Evolutionary conservation across 2,888 invertebrate genomes (phyloP).

Genomic region (Alviniconcha strummeri): DNA sequence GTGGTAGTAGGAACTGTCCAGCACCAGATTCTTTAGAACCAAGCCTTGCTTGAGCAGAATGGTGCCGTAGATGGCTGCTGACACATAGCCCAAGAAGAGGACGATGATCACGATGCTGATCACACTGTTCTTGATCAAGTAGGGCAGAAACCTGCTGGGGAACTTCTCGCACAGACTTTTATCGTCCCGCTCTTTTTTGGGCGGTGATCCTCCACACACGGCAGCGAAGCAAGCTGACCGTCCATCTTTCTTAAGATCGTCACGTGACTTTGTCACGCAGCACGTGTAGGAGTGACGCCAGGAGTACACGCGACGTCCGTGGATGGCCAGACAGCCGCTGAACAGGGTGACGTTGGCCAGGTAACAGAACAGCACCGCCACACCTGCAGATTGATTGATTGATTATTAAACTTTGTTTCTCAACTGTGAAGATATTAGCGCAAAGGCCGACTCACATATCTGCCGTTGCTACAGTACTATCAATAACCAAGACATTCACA

Average conservation of each 20-base stretch:
- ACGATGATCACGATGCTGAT: constrained; percentile 47
- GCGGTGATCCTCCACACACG: constrained; percentile 69
- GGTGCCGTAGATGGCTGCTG: constrained; percentile 55
- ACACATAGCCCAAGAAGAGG: constrained; percentile 52
- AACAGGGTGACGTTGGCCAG: constrained; percentile 63
- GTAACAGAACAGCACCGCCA: constrained; percentile 64
- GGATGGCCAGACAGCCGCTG: constrained; percentile 59
- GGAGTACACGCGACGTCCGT: constrained; percentile 53
- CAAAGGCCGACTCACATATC: too few species aligned
- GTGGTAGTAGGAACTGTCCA: constrained; percentile 55
- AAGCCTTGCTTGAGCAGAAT: constrained; percentile 55
- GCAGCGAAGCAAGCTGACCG: constrained; percentile 32
- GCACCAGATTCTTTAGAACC: constrained; percentile 53
- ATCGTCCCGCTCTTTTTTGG: constrained; percentile 43
- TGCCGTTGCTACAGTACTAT: too few species aligned
- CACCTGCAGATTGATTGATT: constrained; percentile 56
- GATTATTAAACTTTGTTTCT: too few species aligned
- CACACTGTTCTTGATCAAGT: constrained; percentile 22
- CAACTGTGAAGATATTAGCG: too few species aligned
- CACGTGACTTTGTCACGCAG: constrained; percentile 40
- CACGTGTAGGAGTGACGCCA: constrained; percentile 55
- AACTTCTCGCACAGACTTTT: constrained; percentile 56
- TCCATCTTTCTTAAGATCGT: constrained; percentile 42
- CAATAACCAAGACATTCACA: too few species aligned
- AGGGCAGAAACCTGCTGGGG: constrained; percentile 49